Conservation (phyloP, 2,113 vertebrate genomes). For the Neodontobutis hainanensis region DNA sequence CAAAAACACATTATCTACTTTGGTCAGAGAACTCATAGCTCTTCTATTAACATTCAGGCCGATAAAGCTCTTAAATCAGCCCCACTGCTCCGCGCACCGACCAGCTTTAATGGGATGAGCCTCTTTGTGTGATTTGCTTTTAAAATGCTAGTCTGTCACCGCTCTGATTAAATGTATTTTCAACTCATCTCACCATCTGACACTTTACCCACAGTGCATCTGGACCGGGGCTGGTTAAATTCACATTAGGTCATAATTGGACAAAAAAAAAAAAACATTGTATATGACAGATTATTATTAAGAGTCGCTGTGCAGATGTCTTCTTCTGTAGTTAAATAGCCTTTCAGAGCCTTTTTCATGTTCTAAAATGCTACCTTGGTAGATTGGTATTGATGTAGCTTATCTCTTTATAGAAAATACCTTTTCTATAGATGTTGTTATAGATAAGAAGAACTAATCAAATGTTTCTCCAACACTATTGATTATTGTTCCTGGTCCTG, state of each 20-base stretch:
- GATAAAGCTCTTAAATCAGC: conserved; percentile 60
- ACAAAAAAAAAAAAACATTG: not conserved
- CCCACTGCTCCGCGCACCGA: conserved; percentile 34
- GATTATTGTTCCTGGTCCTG: too few relatives aligned
- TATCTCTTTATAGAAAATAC: too few relatives aligned
- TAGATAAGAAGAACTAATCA: too few relatives aligned
- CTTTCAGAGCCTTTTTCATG: too few relatives aligned
- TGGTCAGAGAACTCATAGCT: conserved; percentile 51
- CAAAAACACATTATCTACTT: conserved; percentile 44
- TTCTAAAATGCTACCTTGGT: too few relatives aligned
- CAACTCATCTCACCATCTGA: conserved; percentile 7
- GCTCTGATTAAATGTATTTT: not conserved
- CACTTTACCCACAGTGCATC: conserved; percentile 13
- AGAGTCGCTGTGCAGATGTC: too few relatives aligned
- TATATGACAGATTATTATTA: not conserved
- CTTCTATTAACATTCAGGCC: conserved; percentile 59
- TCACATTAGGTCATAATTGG: conserved; percentile 6
- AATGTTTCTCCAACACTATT: too few relatives aligned
- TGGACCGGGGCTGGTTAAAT: not conserved
- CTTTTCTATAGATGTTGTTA: too few relatives aligned
- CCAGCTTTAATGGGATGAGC: conserved; percentile 47
- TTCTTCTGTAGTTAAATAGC: too few relatives aligned
- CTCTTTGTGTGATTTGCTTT: conserved; percentile 31
- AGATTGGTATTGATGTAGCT: too few relatives aligned
- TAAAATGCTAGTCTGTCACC: conserved; percentile 5